These are phyloP conservation scores for Rhegmatorhina hoffmannsi DNA, from an alignment of 2,113 vertebrate genomes.

Conservation along the genomic window DNA sequence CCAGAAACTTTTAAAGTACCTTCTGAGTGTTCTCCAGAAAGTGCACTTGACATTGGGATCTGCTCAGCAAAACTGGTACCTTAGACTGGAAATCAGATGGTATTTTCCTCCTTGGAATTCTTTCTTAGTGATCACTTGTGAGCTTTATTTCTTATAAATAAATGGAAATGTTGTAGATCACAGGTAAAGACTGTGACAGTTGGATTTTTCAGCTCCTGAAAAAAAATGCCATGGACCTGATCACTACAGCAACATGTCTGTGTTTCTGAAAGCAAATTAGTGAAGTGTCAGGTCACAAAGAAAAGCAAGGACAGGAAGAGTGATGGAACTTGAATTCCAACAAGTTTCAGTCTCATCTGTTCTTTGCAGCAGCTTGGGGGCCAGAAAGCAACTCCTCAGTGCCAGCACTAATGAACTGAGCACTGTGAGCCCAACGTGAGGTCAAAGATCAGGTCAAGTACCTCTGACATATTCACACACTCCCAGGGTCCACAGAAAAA, in stretches of 20 bases:
- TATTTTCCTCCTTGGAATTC: background rate
- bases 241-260: accelerated
- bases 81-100: background rate
- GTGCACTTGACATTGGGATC: background rate
- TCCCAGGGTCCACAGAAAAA: background rate
- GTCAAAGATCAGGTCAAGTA: background rate
- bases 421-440: background rate
- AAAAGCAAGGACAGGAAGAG: background rate
- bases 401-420: background rate
- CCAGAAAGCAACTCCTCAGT: background rate
- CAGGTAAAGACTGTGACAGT: background rate
- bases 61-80: background rate
- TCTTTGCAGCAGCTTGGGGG: background rate
- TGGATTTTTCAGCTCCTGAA: background rate
- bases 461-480: accelerated
- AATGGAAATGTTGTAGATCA: background rate
- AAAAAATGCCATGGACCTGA: background rate
- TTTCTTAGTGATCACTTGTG: background rate
- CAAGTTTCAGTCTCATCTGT: background rate
- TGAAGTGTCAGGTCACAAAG: background rate
- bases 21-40: background rate
- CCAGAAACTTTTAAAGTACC: background rate
- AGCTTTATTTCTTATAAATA: background rate
- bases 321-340: background rate
- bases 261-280: background rate